Conservation (phyloP, 2,888 invertebrate genomes). For the Ectobius pallidus region DNA sequence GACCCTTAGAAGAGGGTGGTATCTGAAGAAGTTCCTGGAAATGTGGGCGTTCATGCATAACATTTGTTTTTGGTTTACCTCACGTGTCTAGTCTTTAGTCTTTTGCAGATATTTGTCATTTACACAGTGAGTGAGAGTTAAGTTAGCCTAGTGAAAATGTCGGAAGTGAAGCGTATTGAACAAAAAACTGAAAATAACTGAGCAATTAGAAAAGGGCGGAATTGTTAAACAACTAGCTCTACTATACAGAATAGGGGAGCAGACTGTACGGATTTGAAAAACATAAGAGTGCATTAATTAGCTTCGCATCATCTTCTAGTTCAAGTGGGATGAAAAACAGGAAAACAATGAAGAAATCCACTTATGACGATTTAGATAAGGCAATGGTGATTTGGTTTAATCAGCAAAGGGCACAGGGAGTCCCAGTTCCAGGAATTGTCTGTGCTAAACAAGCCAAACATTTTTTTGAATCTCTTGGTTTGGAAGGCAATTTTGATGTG, state of each 20-base stretch:
- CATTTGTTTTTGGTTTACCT: too few relatives aligned
- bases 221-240: background rate
- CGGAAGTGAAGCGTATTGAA: too few relatives aligned
- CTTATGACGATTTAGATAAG: background rate
- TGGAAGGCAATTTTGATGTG: background rate
- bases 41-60: too few relatives aligned
- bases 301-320: background rate
- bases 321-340: background rate
- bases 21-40: too few relatives aligned
- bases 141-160: too few relatives aligned
- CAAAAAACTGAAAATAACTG: background rate
- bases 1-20: too few relatives aligned
- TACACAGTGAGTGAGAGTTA: too few relatives aligned
- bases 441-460: background rate
- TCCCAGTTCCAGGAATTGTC: background rate
- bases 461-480: background rate
- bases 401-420: background rate
- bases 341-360: background rate
- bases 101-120: too few relatives aligned
- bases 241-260: background rate
- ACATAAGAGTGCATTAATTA: background rate
- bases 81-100: too few relatives aligned
- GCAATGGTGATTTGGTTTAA: background rate
- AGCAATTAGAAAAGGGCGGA: background rate
- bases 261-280: background rate